Percentiles rank a stretch among this genome's conserved stretches.
Evolutionary conservation across 2,888 invertebrate genomes (phyloP).

Genomic region (Volucella inflata): DNA sequence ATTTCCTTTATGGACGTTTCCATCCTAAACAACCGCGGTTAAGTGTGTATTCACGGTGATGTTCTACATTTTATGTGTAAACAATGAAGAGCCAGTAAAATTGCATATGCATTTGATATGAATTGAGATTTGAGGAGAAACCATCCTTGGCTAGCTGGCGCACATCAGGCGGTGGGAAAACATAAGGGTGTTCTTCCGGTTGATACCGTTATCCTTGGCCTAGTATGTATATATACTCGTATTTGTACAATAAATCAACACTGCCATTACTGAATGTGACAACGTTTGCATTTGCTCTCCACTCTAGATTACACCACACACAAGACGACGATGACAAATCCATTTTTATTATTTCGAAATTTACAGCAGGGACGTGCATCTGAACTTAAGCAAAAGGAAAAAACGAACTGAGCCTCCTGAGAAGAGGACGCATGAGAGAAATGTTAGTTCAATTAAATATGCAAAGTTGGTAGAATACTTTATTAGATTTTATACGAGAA

Average conservation of each 20-base stretch:
- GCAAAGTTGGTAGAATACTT: conserved; percentile 19
- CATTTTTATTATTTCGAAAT: conserved; percentile 35
- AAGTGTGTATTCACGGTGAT: background rate
- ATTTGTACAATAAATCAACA: conserved; percentile 50
- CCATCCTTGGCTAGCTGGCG: background rate
- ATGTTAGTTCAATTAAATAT: conserved; percentile 31
- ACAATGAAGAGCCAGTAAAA: conserved; percentile 37
- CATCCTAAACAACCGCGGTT: no score
- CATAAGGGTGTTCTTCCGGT: conserved; percentile 19
- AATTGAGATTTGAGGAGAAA: conserved; percentile 25
- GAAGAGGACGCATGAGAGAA: background rate
- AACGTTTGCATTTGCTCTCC: conserved; percentile 35
- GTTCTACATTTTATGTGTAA: conserved; percentile 19
- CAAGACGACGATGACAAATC: conserved; percentile 7
- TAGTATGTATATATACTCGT: background rate
- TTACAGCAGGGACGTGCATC: conserved; percentile 22
- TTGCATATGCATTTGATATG: conserved; percentile 41
- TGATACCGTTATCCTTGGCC: conserved; percentile 54
- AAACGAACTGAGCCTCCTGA: background rate
- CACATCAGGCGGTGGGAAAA: background rate
- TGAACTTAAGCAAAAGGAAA: conserved; percentile 19
- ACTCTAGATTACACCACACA: background rate
- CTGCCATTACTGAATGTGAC: conserved; percentile 52
- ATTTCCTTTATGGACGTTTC: no score
- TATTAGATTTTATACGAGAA: background rate